These are phyloP conservation scores for Xylocopa sonorina DNA, from an alignment of 1,140 invertebrate genomes.

Conservation along the genomic window DNA sequence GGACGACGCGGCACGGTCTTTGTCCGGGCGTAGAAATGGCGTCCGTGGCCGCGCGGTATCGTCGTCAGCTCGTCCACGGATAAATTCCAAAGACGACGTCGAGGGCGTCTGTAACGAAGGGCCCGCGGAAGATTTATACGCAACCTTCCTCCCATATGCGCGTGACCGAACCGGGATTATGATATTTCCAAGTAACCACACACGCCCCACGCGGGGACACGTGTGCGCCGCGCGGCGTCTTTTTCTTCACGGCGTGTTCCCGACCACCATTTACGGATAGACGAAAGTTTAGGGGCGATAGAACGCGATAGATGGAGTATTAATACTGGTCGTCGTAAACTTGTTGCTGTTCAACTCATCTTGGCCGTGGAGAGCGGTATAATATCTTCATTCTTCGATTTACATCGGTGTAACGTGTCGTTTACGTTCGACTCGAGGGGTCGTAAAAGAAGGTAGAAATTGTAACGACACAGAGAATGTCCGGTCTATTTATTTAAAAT, in stretches of 20 bases:
- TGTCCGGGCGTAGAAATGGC: not conserved
- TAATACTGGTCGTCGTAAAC: not conserved
- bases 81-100: constrained; percentile 56
- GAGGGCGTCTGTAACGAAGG: constrained; percentile 55
- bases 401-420: no score
- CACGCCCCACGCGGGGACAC: constrained; percentile 36
- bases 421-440: no score
- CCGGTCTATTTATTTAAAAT: not conserved
- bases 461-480: no score
- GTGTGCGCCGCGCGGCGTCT: constrained; percentile 21
- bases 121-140: constrained; percentile 57
- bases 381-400: not conserved
- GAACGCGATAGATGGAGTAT: not conserved
- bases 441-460: no score
- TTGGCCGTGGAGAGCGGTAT: not conserved
- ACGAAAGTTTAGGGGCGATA: not conserved
- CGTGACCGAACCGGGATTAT: constrained; percentile 58
- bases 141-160: constrained; percentile 44
- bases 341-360: not conserved
- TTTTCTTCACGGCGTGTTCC: constrained; percentile 41
- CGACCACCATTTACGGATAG: not conserved
- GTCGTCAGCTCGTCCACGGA: constrained; percentile 53
- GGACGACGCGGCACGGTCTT: constrained; percentile 18
- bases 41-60: constrained; percentile 26
- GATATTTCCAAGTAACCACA: constrained; percentile 69